These are phyloP conservation scores for Danaus plexippus DNA, from an alignment of 1,140 invertebrate genomes.

Conservation along the genomic window DNA sequence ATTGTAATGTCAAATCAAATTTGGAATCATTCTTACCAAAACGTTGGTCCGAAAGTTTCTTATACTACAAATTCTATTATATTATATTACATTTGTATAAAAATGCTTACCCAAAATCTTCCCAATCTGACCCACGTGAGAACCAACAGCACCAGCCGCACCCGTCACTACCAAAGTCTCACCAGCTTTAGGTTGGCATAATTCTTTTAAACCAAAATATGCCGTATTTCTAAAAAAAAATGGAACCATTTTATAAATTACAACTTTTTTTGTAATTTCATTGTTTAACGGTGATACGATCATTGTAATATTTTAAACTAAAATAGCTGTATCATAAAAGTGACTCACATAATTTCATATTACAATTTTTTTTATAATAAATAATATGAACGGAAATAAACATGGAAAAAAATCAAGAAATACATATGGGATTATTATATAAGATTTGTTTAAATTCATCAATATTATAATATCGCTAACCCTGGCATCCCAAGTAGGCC, in stretches of 20 bases:
- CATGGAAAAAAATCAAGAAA: no score
- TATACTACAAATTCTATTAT: no score
- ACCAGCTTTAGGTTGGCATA: slow-evolving; percentile 73
- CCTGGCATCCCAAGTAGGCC: slow-evolving; percentile 79
- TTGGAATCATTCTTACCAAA: no score
- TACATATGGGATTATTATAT: no score
- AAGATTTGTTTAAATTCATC: no score
- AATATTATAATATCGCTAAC: slow-evolving; percentile 42
- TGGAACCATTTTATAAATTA: not conserved
- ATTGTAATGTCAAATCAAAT: no score
- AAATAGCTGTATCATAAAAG: no score
- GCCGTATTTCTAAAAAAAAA: slow-evolving; percentile 74
- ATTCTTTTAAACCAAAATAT: slow-evolving; percentile 75
- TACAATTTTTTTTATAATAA: no score
- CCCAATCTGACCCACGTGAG: slow-evolving; percentile 76
- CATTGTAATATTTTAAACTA: not conserved
- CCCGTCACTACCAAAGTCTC: slow-evolving; percentile 74
- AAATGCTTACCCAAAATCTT: slow-evolving; percentile 69
- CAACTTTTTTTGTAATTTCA: not conserved
- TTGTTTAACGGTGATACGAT: slow-evolving; percentile 10
- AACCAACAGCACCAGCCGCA: slow-evolving; percentile 76
- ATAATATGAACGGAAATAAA: no score
- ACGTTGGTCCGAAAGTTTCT: no score
- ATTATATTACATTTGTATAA: no score
- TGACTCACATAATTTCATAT: no score